These are phyloP conservation scores for Drosophila erecta DNA, from an alignment of 1,140 invertebrate genomes.

Conservation along the genomic window DNA sequence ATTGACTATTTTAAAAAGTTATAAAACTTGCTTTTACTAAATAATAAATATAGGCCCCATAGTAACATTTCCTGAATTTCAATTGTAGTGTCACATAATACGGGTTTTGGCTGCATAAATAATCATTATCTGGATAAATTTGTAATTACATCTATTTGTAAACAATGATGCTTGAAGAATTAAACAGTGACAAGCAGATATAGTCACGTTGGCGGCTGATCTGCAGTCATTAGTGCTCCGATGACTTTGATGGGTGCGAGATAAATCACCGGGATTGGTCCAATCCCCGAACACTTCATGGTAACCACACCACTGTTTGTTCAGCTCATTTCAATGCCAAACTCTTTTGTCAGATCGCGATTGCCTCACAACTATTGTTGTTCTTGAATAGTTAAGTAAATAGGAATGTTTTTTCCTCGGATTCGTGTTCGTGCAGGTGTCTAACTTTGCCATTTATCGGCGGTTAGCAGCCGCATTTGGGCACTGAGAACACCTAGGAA, in stretches of 20 bases:
- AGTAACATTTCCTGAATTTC: too few relatives aligned
- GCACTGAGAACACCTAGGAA: constrained; percentile 33
- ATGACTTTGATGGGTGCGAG: constrained; percentile 18
- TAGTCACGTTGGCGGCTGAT: constrained; percentile 20
- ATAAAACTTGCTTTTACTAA: too few relatives aligned
- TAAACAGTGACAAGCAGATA: constrained; percentile 18
- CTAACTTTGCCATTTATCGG: constrained; percentile 54
- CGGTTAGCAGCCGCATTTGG: constrained; percentile 11
- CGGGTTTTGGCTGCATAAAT: background rate
- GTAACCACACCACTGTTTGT: constrained; percentile 11
- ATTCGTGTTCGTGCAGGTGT: constrained; percentile 55
- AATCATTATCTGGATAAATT: background rate
- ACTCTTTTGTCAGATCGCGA: constrained; percentile 43
- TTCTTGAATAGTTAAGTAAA: constrained; percentile 38
- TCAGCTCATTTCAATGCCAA: constrained; percentile 50
- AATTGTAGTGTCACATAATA: too few relatives aligned
- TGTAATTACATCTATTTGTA: background rate
- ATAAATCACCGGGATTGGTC: constrained; percentile 11
- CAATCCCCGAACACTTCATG: constrained; percentile 6
- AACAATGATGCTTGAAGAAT: constrained; percentile 22
- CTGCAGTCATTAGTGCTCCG: constrained; percentile 31
- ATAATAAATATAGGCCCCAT: too few relatives aligned
- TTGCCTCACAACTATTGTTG: constrained; percentile 41
- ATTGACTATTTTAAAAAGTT: too few relatives aligned
- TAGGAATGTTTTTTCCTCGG: constrained; percentile 19